phyloP scores from a whole-genome alignment of 2,888 invertebrate species.

The Oxytorus armatus region DNA sequence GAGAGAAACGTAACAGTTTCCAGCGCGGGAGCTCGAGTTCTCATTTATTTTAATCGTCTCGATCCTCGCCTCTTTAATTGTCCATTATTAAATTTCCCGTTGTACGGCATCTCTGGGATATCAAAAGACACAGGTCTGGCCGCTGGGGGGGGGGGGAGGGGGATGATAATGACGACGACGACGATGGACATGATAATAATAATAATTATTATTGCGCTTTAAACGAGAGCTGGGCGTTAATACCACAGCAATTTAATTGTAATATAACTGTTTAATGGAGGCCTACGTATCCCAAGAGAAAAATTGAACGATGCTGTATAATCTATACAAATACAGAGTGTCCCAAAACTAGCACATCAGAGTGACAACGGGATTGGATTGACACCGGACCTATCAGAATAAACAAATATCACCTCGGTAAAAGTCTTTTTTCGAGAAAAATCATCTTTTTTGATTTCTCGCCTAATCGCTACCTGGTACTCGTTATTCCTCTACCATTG shows the following conservation, averaged over 20 bases:
- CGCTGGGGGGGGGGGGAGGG: not conserved
- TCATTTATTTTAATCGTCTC: constrained; percentile 38
- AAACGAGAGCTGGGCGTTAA: constrained; percentile 30
- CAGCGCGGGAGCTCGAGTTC: constrained; percentile 20
- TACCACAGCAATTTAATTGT: constrained; percentile 36
- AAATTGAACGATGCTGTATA: not conserved
- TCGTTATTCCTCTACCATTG: too few species aligned
- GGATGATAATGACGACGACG: constrained; percentile 26
- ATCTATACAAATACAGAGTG: too few species aligned
- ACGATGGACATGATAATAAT: constrained; percentile 13
- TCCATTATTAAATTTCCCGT: constrained; percentile 60
- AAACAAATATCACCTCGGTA: too few species aligned
- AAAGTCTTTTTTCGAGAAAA: too few species aligned
- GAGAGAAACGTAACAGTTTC: constrained; percentile 28
- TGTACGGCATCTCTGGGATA: constrained; percentile 25
- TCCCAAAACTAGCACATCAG: too few species aligned
- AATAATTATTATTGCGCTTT: constrained; percentile 22
- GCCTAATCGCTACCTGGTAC: too few species aligned
- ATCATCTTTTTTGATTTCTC: too few species aligned
- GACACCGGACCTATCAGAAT: too few species aligned
- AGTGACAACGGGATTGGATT: too few species aligned
- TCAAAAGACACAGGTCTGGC: not conserved
- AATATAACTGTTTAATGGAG: constrained; percentile 20
- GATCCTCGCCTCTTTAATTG: constrained; percentile 54
- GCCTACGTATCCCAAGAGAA: not conserved